phyloP scores from a whole-genome alignment of 2,113 vertebrate genomes.

The Xenopus laevis region DNA sequence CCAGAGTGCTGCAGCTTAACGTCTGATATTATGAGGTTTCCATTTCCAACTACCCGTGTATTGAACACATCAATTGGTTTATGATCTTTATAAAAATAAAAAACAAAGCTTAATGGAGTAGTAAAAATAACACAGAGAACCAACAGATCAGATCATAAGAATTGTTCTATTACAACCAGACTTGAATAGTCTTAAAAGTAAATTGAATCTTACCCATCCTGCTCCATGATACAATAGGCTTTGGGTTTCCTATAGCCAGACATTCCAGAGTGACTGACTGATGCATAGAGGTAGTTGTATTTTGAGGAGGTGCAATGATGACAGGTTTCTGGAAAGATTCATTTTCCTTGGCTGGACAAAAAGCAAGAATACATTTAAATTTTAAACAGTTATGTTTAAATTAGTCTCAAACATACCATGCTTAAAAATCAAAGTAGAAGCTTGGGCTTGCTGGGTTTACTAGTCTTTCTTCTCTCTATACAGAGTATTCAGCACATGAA shows the following conservation, averaged over 20 bases:
- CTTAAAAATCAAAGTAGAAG: no score
- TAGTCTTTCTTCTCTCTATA: no score
- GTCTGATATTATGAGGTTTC: slow-evolving; percentile 91
- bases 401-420: no score
- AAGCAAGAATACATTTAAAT: not conserved
- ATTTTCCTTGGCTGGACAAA: slow-evolving; percentile 63
- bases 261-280: slow-evolving; percentile 88
- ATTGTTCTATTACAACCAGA: no score
- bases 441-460: no score
- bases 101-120: no score
- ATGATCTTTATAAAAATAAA: slow-evolving; percentile 68
- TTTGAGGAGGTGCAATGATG: slow-evolving; percentile 88
- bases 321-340: slow-evolving; percentile 74
- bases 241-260: slow-evolving; percentile 86
- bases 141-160: no score
- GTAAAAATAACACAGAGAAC: no score
- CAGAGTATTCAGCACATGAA: no score
- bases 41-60: slow-evolving; percentile 88
- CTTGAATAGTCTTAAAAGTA: no score
- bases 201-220: slow-evolving; percentile 66
- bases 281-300: slow-evolving; percentile 79
- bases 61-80: slow-evolving; percentile 96
- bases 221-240: slow-evolving; percentile 95
- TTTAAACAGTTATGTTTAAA: no score
- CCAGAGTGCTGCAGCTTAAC: slow-evolving; percentile 82